Conservation (phyloP, 1,140 invertebrate species). For the Megalopta genalis region DNA sequence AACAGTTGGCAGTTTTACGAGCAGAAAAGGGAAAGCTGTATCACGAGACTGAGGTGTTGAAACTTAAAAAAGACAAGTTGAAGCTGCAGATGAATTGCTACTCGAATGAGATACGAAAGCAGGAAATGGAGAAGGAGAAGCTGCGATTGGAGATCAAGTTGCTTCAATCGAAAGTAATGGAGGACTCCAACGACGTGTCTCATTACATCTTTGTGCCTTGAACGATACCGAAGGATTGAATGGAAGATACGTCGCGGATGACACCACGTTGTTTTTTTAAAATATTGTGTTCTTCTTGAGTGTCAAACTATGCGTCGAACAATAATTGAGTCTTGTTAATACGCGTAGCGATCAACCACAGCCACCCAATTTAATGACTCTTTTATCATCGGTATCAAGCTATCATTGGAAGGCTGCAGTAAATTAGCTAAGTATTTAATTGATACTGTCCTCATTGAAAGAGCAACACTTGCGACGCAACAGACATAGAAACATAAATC, state of each 20-base stretch:
- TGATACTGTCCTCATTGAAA: not conserved
- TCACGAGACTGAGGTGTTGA: slow-evolving; percentile 76
- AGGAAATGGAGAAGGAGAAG: slow-evolving; percentile 77
- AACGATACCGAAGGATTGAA: slow-evolving; percentile 7
- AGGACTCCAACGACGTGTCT: slow-evolving; percentile 74
- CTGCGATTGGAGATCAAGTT: slow-evolving; percentile 75
- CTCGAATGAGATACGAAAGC: slow-evolving; percentile 72
- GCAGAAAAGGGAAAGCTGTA: slow-evolving; percentile 73
- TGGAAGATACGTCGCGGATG: not conserved
- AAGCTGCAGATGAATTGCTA: slow-evolving; percentile 72
- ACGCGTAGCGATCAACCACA: not conserved
- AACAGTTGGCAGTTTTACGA: slow-evolving; percentile 73
- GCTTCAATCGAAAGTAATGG: slow-evolving; percentile 73
- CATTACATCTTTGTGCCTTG: slow-evolving; percentile 76
- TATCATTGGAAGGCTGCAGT: too few species aligned
- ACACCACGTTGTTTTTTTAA: too few species aligned
- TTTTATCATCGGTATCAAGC: too few species aligned
- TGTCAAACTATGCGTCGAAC: not conserved
- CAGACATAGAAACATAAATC: not conserved
- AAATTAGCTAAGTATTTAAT: not conserved
- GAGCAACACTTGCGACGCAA: not conserved
- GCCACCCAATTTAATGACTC: not conserved
- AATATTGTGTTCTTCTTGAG: not conserved
- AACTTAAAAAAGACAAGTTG: slow-evolving; percentile 73
- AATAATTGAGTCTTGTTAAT: not conserved